Conservation (phyloP, 2,113 vertebrate genomes). For the Proterorhinus semilunaris region DNA sequence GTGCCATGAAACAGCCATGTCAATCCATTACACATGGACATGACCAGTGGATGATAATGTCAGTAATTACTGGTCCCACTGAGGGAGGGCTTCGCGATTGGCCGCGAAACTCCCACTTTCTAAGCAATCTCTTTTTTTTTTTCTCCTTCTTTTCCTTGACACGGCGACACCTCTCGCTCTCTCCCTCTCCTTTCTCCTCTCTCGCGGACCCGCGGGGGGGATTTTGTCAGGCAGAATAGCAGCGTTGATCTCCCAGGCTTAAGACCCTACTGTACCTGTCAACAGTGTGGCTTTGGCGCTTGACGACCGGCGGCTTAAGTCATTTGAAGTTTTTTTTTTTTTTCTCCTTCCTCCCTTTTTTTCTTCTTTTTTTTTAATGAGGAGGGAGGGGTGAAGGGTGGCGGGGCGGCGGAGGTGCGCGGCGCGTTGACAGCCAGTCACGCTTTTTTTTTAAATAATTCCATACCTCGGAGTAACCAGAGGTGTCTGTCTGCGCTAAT, state of each 20-base stretch:
- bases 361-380: constrained; percentile 51
- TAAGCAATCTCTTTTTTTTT: background rate
- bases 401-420: constrained; percentile 52
- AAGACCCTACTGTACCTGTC: constrained; percentile 76
- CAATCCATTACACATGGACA: constrained; percentile 69
- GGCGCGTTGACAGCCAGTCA: constrained; percentile 64
- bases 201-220: constrained; percentile 49
- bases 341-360: background rate
- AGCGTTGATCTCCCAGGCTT: constrained; percentile 71
- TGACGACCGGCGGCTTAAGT: constrained; percentile 72
- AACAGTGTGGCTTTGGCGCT: constrained; percentile 66
- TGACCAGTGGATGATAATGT: constrained; percentile 64
- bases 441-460: constrained; percentile 70
- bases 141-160: background rate
- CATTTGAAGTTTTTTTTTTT: constrained; percentile 70
- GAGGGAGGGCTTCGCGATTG: constrained; percentile 59
- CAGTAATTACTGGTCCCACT: constrained; percentile 66
- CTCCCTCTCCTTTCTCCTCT: background rate
- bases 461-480: constrained; percentile 69
- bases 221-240: constrained; percentile 74
- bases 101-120: constrained; percentile 43
- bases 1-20: constrained; percentile 65
- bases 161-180: background rate
- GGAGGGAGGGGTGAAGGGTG: constrained; percentile 31
- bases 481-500: constrained; percentile 64